These are phyloP conservation scores for Pavo muticus DNA, from an alignment of 2,113 vertebrate species.

Conservation along the genomic window DNA sequence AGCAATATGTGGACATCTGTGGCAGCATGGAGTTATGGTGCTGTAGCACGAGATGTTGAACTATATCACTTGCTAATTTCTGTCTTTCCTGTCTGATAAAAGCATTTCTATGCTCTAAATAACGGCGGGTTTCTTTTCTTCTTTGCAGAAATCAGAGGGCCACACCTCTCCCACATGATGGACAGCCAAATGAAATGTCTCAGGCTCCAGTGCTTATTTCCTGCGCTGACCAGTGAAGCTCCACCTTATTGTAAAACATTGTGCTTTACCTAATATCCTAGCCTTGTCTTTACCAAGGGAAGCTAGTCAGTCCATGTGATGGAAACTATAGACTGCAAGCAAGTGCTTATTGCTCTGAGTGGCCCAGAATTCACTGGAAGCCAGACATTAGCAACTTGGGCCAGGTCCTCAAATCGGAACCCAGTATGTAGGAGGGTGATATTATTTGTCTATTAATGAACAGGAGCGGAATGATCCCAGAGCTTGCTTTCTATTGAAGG, in stretches of 20 bases:
- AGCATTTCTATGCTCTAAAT: not conserved
- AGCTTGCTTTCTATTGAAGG: constrained; percentile 84
- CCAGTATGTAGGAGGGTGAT: constrained; percentile 71
- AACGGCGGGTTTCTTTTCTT: constrained; percentile 46
- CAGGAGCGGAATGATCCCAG: constrained; percentile 71
- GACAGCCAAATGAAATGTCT: constrained; percentile 95
- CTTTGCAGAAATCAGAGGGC: constrained; percentile 91
- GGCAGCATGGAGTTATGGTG: rapidly evolving
- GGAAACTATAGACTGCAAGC: constrained; percentile 81
- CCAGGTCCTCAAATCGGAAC: constrained; percentile 73
- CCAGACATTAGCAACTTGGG: constrained; percentile 77
- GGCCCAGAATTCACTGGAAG: constrained; percentile 85
- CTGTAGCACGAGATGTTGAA: rapidly evolving
- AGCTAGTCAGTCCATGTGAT: constrained; percentile 81
- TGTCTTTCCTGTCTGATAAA: not conserved
- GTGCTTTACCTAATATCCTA: constrained; percentile 87
- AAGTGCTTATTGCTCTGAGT: constrained; percentile 77
- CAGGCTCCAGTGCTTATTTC: constrained; percentile 97
- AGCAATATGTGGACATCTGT: not conserved
- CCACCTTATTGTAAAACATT: constrained; percentile 83
- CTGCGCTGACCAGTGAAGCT: constrained; percentile 97
- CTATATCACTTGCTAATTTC: rapidly evolving
- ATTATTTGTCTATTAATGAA: constrained; percentile 73
- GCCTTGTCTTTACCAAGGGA: constrained; percentile 85
- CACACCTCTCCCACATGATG: constrained; percentile 85